A percentile compares a stretch with the other conserved stretches of the same genome.
phyloP scores from a whole-genome alignment of 2,888 invertebrate species.

The Polydrusus cervinus region DNA sequence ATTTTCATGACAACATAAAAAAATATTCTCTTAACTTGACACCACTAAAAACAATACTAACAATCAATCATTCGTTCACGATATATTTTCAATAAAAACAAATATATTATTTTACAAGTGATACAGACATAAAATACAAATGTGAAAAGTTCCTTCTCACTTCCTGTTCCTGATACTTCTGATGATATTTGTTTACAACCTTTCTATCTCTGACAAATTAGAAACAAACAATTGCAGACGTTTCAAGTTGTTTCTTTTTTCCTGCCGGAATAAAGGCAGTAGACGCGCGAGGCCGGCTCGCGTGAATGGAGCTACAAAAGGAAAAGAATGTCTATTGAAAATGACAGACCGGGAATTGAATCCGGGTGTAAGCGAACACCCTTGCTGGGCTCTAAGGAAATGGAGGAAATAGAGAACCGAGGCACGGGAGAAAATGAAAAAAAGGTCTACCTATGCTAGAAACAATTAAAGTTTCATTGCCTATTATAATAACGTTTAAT shows the following conservation, averaged over 20 bases:
- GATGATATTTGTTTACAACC: slow-evolving; percentile 27
- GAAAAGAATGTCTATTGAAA: slow-evolving; percentile 24
- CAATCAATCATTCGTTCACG: too few relatives aligned
- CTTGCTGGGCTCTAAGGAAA: slow-evolving; percentile 11
- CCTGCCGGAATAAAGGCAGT: slow-evolving; percentile 1
- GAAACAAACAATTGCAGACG: slow-evolving; percentile 26
- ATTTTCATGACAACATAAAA: too few relatives aligned
- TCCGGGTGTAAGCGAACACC: slow-evolving; percentile 28
- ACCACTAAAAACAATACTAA: too few relatives aligned
- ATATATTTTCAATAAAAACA: too few relatives aligned
- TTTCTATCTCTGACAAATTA: slow-evolving; percentile 23
- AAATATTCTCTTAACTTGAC: too few relatives aligned
- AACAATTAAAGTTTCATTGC: too few relatives aligned
- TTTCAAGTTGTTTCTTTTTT: slow-evolving; percentile 22
- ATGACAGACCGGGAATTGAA: slow-evolving; percentile 19
- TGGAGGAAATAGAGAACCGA: slow-evolving; percentile 1
- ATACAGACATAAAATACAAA: too few relatives aligned
- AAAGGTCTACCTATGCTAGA: too few relatives aligned
- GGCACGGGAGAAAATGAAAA: neutral
- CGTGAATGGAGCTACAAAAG: slow-evolving; percentile 11
- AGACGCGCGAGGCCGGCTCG: slow-evolving; percentile 10
- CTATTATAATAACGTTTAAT: too few relatives aligned
- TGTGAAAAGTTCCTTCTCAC: too few relatives aligned
- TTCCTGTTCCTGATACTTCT: slow-evolving; percentile 11
- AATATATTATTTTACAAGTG: too few relatives aligned